Base-by-base conservation (phyloP, 2,888 invertebrate species). In the Platerodrilus igneus region DNA sequence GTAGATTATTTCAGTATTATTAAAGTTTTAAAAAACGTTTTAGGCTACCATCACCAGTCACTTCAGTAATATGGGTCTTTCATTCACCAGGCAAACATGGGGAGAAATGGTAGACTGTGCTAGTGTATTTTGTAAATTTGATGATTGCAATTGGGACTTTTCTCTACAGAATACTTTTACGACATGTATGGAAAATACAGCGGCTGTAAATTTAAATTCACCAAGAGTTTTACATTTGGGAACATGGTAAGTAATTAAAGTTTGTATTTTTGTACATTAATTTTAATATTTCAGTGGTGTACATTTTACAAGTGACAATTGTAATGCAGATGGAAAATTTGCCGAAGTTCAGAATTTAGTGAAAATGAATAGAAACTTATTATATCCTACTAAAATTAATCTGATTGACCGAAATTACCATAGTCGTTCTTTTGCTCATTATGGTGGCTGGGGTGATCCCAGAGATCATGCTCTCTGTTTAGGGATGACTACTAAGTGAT, bases 61-160 rank as follows among this genome's bases (percentile, higher is more conserved):
- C 10, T 16, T 32, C 4, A 17, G 36, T 58, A 80, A 80, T 58
- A 77, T 80, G 78, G 80, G 78, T 8, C 75, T 81, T 74, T 74
- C 75, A 2, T 70, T 81, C 42, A 72, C 73, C 51, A 62, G 70
- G n/a, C 62, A 62, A 9, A 63, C 74, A 9, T 81, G 78, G 77
- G 53, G 66, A 7, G 64, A 68, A 46, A 68, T 79, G 13, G 69
- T 69, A 50, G 62, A 61, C n/a, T 78, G 77, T 64, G 64, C 70
- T 8, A 59, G 71, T 52, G 48, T 70, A 45, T 80, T 79, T 61
- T 81, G 80, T 59, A 61, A 68, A 14, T 78, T 72, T 63, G 79
- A 81, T 58, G 81, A 81, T 58, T 80, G 81, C 63, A 81, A 81
- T 58, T 81, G 79, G 79, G 79, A 81, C 57, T 79, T 79, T 78